A percentile compares a stretch with the other conserved stretches of the same genome.
Conservation (phyloP, 2,888 invertebrate genomes). For the Chrysotoxum bicinctum region DNA sequence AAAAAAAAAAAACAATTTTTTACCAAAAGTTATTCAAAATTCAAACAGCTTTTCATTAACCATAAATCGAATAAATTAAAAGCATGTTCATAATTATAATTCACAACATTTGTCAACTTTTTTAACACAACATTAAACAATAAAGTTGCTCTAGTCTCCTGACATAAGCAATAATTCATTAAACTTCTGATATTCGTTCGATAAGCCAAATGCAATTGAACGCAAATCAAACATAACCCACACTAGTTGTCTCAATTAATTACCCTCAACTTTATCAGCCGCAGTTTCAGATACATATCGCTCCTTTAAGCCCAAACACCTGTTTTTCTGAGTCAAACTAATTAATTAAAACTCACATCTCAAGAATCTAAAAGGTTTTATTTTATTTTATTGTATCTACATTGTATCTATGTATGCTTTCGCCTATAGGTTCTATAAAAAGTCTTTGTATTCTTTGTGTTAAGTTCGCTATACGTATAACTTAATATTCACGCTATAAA, state of each 20-base stretch:
- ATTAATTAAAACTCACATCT: constrained; percentile 17
- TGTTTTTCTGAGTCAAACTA: constrained; percentile 14
- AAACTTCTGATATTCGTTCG: constrained; percentile 1
- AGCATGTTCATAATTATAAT: neutral
- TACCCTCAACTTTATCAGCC: neutral
- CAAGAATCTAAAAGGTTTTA: neutral
- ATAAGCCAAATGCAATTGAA: constrained; percentile 20
- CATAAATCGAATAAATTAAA: neutral
- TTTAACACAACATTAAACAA: constrained; percentile 11
- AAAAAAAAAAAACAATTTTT: no score
- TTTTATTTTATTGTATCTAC: neutral
- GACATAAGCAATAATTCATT: constrained; percentile 27
- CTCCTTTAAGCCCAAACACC: neutral
- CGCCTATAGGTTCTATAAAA: neutral
- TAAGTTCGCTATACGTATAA: neutral
- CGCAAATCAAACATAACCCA: neutral
- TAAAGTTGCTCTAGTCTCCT: neutral
- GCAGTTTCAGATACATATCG: constrained; percentile 20
- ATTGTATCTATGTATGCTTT: neutral
- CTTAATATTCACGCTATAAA: constrained; percentile 23
- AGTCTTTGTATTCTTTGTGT: neutral
- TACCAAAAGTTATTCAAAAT: neutral
- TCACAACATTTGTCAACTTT: constrained; percentile 6
- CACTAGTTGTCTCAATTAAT: constrained; percentile 22
- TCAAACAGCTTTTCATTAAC: neutral